A percentile compares a stretch with the other conserved stretches of the same genome.
Conservation (phyloP, 2,113 vertebrate genomes). For the Arvicanthis niloticus region DNA sequence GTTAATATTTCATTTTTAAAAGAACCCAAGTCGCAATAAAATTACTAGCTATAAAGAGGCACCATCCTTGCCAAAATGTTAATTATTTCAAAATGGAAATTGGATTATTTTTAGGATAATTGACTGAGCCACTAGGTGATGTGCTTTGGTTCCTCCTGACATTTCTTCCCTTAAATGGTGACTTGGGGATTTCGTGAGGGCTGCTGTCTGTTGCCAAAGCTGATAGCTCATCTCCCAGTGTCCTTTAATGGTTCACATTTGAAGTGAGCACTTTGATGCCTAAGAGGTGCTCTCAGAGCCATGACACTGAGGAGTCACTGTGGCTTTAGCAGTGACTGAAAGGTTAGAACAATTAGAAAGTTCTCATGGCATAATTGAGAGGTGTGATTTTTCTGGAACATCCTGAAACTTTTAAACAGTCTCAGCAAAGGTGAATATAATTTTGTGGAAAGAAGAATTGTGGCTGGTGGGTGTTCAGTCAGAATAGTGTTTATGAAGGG, state of each 20-base stretch:
- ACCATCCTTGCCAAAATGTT: conserved; percentile 58
- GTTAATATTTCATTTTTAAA: conserved; percentile 49
- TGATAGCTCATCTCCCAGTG: conserved; percentile 65
- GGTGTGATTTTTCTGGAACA: conserved; percentile 47
- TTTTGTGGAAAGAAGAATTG: background rate
- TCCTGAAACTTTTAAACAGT: conserved; percentile 49
- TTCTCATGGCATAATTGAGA: conserved; percentile 54
- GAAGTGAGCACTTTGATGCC: conserved; percentile 54
- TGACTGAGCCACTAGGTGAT: conserved; percentile 69
- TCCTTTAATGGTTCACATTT: conserved; percentile 69
- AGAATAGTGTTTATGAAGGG: background rate
- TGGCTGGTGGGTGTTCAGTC: background rate
- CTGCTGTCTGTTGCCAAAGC: conserved; percentile 53
- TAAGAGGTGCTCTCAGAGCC: conserved; percentile 9
- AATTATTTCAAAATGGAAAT: conserved; percentile 78
- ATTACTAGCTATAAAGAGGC: conserved; percentile 47
- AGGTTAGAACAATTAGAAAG: conserved; percentile 78
- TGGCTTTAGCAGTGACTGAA: conserved; percentile 64
- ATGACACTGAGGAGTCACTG: background rate
- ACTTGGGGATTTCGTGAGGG: conserved; percentile 63
- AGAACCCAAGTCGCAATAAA: conserved; percentile 43
- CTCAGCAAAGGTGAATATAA: conserved; percentile 16
- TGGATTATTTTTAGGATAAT: conserved; percentile 71
- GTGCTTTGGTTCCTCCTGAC: conserved; percentile 69
- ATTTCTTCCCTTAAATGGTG: conserved; percentile 71